Percentiles rank a stretch among this genome's conserved stretches.
phyloP scores from a whole-genome alignment of 2,113 vertebrate genomes.

The Physeter macrocephalus region DNA sequence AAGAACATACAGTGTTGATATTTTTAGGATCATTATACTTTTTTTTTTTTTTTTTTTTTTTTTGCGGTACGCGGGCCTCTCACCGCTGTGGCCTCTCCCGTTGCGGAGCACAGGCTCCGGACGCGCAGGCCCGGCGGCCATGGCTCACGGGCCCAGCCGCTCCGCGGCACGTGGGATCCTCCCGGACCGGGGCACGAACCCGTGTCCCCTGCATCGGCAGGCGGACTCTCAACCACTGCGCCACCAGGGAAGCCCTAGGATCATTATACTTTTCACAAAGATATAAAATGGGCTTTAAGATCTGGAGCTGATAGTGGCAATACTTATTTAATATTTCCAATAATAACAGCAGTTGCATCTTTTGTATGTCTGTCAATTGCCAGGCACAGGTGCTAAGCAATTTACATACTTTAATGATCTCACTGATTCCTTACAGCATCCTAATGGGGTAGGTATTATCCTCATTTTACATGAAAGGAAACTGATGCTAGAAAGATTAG shows the following conservation, averaged over 20 bases:
- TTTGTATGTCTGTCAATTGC: background rate
- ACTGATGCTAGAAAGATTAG: background rate
- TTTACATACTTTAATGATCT: background rate
- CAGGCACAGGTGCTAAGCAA: background rate
- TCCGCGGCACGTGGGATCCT: too few species aligned
- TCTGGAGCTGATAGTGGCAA: background rate
- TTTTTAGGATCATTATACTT: background rate
- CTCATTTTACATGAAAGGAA: background rate
- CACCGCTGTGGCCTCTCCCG: too few species aligned
- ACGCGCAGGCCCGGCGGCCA: too few species aligned
- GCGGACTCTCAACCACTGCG: too few species aligned
- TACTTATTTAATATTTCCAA: conserved; percentile 2
- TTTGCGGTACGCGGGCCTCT: too few species aligned
- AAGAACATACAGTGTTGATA: background rate
- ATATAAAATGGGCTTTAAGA: conserved; percentile 19
- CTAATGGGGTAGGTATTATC: background rate
- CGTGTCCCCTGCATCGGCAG: too few species aligned
- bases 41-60: too few species aligned
- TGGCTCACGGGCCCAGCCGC: too few species aligned
- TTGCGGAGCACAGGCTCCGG: too few species aligned
- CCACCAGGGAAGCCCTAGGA: too few species aligned
- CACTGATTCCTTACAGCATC: background rate
- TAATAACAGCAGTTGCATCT: background rate
- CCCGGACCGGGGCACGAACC: too few species aligned
- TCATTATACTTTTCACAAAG: background rate